Percentiles rank a stretch among this genome's conserved stretches.
phyloP scores from a whole-genome alignment of 2,113 vertebrate genomes.

The Tragulus kanchil region DNA sequence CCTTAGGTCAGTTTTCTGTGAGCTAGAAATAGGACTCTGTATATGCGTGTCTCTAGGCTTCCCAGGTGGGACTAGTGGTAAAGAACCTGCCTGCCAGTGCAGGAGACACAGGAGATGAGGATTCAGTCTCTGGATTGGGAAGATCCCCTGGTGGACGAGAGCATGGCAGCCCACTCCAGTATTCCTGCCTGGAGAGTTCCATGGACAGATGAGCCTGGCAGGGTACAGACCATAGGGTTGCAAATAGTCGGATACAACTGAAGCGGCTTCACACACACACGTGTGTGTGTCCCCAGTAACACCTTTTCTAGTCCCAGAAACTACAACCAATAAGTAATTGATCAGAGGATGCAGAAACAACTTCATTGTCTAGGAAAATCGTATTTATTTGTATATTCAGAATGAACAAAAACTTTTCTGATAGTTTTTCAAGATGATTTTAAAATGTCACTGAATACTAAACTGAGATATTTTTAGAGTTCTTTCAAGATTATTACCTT shows the following conservation, averaged over 20 bases:
- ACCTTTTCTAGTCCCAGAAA: slow-evolving; percentile 21
- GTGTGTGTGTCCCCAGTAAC: neutral
- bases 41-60: no score
- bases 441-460: slow-evolving; percentile 55
- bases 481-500: slow-evolving; percentile 51
- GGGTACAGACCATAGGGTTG: no score
- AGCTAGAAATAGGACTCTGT: neutral
- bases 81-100: no score
- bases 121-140: no score
- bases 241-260: no score
- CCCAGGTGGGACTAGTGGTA: no score
- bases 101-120: no score
- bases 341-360: slow-evolving; percentile 17
- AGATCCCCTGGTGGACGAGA: no score
- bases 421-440: slow-evolving; percentile 55
- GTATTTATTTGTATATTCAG: slow-evolving; percentile 31
- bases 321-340: neutral
- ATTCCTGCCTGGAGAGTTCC: no score
- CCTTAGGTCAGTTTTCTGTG: slow-evolving; percentile 11
- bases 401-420: slow-evolving; percentile 26
- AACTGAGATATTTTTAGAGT: slow-evolving; percentile 64
- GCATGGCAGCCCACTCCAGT: no score
- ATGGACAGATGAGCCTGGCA: no score
- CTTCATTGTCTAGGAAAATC: slow-evolving; percentile 20
- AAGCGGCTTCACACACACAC: no score